Base-by-base conservation (phyloP, 2,113 vertebrate species). In the Melanerpes aurifrons region DNA sequence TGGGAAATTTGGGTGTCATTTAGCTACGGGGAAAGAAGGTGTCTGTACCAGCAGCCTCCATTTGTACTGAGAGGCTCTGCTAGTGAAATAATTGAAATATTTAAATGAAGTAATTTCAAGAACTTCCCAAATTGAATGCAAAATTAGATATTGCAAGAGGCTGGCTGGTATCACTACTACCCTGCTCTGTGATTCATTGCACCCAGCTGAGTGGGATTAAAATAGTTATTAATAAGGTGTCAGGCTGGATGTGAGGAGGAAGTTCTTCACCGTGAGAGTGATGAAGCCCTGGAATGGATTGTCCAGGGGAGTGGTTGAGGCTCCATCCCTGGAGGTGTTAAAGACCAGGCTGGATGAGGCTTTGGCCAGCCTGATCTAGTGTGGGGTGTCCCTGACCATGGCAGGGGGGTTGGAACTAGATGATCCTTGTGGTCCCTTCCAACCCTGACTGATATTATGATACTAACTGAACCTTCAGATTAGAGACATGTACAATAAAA, bases 141-240 rank as follows among this genome's bases (percentile, higher is more conserved):
- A 32, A 80, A 74, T 68, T 19, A 53, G 64, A 70, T 28, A 48
- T 93, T 31, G 68, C 47, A 91, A 26, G 18, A 18, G 35, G 14
- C 54, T 86, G 56, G 13, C 47, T 80, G 35, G 15, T 80, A 32
- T 63, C 68, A 68, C 61, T 43, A 64, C 58, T 35, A 53, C 87
- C n/a, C 31, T 0, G 0, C 26, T 79, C 57, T 83, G 54, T 45
- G 22, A 47, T 81, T 86, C 0, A 0, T 74, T 82, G 26, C 17
- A 12, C 57, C 89, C 47, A 53, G 35, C 19, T 50, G 47, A 6
- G 50, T 64, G 48, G 19, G 43, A 54, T 95, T 76, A 13, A 35
- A n/a, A 28, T 14, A 70, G 14, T 12, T 63, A 43, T 57, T 25
- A 85, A 59, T 40, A 85, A 77, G 29, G 62, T 19, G 14, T 32